phyloP scores from a whole-genome alignment of 1,140 invertebrate species.

The Pachypeltis micranthus region DNA sequence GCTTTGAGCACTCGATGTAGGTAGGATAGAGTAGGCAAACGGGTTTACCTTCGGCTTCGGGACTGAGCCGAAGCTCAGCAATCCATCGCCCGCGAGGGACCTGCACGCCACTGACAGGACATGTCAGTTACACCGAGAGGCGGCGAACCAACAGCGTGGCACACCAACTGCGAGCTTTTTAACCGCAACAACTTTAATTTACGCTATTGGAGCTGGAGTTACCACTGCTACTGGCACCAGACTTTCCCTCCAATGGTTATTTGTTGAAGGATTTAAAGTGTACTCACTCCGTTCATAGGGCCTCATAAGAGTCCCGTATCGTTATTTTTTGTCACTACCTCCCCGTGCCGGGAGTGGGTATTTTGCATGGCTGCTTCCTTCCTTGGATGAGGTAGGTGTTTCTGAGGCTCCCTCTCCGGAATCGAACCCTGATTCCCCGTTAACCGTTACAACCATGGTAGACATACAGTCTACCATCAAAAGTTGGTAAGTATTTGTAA shows the following conservation, averaged over 20 bases:
- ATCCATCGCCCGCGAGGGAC: constrained; percentile 34
- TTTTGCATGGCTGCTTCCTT: no score
- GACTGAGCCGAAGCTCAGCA: constrained; percentile 25
- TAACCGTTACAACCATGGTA: constrained; percentile 73
- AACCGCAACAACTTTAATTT: no score
- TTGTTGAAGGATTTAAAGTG: constrained; percentile 81
- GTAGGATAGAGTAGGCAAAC: no score
- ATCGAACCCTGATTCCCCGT: constrained; percentile 58
- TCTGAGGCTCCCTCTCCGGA: no score
- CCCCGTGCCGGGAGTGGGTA: no score
- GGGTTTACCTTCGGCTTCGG: no score
- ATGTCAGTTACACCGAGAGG: constrained; percentile 37
- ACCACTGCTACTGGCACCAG: constrained; percentile 81
- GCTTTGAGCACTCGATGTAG: constrained; percentile 56
- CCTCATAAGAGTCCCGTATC: constrained; percentile 61
- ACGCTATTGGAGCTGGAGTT: constrained; percentile 85
- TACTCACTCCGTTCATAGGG: constrained; percentile 77
- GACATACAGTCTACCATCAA: constrained; percentile 63
- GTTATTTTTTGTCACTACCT: no score
- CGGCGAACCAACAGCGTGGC: constrained; percentile 45
- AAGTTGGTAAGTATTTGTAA: constrained; percentile 81
- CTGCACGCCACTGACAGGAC: constrained; percentile 34
- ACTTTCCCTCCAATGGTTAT: constrained; percentile 82
- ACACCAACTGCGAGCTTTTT: constrained; percentile 60
- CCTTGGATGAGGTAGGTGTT: no score